Evolutionary conservation across 2,888 invertebrate species (phyloP), one percentile per base, ranked within the genome.

Genomic region (Perizoma flavofasciatum): DNA sequence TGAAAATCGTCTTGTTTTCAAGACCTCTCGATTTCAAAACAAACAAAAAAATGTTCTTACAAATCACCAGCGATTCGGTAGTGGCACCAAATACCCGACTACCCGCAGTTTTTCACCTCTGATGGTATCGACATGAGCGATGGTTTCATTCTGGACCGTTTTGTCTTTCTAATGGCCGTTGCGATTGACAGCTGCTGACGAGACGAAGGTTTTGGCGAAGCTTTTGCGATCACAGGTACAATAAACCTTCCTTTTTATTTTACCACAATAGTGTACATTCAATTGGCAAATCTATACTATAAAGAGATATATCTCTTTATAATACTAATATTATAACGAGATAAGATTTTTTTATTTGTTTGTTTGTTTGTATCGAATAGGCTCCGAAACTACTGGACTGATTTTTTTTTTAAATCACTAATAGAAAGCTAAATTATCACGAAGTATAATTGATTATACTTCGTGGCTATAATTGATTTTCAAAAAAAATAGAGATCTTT

Each of bases 111-210:
- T 66, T 62, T 59, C 63, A 55, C 62, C 58, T 57, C 34, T 50
- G 70, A 69, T 69, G 64, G 49, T 68, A 70, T 70, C 70, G 67
- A 57, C 61, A 55, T 68, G 67, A 69, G 43, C 48, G 61, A 69
- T 69, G 54, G 53, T 59, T 61, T 55, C 49, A 49, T 54, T 58
- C 59, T 49, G 45, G 39, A 46, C 55, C 65, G 58, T 61, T 66
- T 69, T 67, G 67, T 70, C 68, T 66, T 37, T 39, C 68, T 68
- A 68, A 71, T 71, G 69, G 63, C 44, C 47, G 44, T 53, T 65
- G 65, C 59, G 56, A 65, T 61, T 64, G 71, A 70, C 67, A 67
- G 65, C 61, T 58, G 47, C 50, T 49, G 62, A 64, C 55, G 51
- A 59, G 63, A 63, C 61, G 61, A 53, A 54, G 54, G 57, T 56